Percentiles rank a stretch among this genome's conserved stretches.
phyloP scores from a whole-genome alignment of 2,888 invertebrate species.

The Erebia palarica region DNA sequence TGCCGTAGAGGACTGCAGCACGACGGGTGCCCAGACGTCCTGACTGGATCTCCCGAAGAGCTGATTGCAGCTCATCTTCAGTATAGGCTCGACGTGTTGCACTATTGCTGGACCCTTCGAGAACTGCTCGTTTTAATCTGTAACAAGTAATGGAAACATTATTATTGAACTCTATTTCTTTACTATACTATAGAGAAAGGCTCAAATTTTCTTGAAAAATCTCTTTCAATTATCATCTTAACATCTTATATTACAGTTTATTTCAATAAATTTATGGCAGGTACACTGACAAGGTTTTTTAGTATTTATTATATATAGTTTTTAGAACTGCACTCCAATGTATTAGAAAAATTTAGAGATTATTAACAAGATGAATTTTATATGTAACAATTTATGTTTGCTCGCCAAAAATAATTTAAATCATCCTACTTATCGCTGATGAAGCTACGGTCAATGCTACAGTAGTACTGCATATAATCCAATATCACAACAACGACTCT shows the following conservation, averaged over 20 bases:
- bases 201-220: no score
- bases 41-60: constrained; percentile 96
- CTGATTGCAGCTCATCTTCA: constrained; percentile 96
- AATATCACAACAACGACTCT: not conserved
- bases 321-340: no score
- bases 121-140: constrained; percentile 69
- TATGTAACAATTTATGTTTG: no score
- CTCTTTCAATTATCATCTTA: no score
- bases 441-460: not conserved
- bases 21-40: constrained; percentile 96
- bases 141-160: constrained; percentile 50
- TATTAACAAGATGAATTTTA: no score
- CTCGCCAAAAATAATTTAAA: no score
- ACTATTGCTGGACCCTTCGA: constrained; percentile 72
- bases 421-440: not conserved
- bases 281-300: no score
- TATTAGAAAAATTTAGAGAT: no score
- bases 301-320: no score
- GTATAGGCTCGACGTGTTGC: constrained; percentile 92
- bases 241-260: no score
- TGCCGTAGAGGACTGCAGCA: constrained; percentile 97
- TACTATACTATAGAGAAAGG: no score
- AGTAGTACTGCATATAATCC: not conserved
- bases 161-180: not conserved
- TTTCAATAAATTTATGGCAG: no score